Conservation (phyloP, 2,888 invertebrate genomes). For the Argyresthia goedartella region DNA sequence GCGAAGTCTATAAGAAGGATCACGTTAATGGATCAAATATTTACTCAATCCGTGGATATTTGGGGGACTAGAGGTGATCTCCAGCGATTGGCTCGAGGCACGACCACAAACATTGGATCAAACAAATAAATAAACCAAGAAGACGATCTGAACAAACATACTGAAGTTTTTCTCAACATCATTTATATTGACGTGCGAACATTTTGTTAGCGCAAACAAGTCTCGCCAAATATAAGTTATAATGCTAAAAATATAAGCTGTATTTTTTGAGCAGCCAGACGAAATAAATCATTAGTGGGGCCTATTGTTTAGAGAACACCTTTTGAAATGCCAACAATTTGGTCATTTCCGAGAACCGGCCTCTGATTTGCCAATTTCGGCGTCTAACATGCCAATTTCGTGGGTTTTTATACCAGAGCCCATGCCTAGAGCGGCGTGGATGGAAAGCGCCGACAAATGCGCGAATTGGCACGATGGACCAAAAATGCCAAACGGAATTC, state of each 20-base stretch:
- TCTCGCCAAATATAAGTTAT: too few relatives aligned
- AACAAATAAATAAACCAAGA: slow-evolving; percentile 8
- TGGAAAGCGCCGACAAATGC: slow-evolving; percentile 13
- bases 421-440: slow-evolving; percentile 14
- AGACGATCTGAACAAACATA: too few relatives aligned
- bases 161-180: not conserved
- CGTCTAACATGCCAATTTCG: slow-evolving; percentile 18
- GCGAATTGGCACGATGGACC: slow-evolving; percentile 35
- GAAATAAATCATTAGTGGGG: too few relatives aligned
- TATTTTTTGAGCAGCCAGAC: too few relatives aligned
- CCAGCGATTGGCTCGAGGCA: slow-evolving; percentile 24
- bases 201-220: too few relatives aligned
- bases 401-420: slow-evolving; percentile 8
- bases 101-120: slow-evolving; percentile 37
- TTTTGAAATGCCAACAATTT: not conserved
- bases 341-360: slow-evolving; percentile 15
- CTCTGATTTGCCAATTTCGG: slow-evolving; percentile 18
- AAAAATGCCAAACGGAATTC: slow-evolving; percentile 31
- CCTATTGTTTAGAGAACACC: slow-evolving; percentile 2
- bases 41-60: not conserved
- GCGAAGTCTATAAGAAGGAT: not conserved
- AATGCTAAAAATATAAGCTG: too few relatives aligned
- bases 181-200: not conserved
- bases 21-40: not conserved
- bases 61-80: slow-evolving; percentile 25